These are phyloP conservation scores for Muscidifurax raptorellus DNA, from an alignment of 1,140 invertebrate genomes.

Conservation along the genomic window DNA sequence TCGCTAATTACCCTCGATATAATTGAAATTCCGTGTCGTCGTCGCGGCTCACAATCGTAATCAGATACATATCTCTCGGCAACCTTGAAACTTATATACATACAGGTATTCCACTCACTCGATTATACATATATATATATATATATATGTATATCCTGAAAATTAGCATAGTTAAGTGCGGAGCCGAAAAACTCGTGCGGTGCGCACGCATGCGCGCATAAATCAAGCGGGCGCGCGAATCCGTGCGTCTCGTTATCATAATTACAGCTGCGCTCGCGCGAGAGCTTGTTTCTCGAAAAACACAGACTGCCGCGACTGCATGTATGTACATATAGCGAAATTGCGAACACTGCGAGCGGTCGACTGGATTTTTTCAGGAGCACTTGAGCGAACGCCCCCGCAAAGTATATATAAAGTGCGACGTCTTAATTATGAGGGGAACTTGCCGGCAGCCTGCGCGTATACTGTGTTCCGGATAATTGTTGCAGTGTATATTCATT, in stretches of 20 bases:
- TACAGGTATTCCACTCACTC: no score
- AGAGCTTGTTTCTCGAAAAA: conserved; percentile 17
- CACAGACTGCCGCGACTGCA: conserved; percentile 26
- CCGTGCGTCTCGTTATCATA: conserved; percentile 37
- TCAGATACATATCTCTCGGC: no score
- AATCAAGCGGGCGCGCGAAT: conserved; percentile 12
- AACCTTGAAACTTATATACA: no score
- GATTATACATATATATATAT: no score
- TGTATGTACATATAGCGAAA: no score
- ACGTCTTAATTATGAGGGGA: conserved; percentile 71
- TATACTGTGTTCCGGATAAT: no score
- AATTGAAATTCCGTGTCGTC: no score
- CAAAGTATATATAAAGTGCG: conserved; percentile 66
- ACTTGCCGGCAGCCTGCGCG: conserved; percentile 2
- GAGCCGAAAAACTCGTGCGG: not conserved
- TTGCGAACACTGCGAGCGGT: conserved; percentile 49
- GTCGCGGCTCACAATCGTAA: no score
- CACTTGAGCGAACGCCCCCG: conserved; percentile 43
- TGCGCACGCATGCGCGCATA: not conserved
- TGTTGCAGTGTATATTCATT: no score
- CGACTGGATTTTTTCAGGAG: not conserved
- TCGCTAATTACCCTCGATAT: not conserved
- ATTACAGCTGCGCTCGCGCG: conserved; percentile 8
- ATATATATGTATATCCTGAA: no score
- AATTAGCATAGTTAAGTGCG: conserved; percentile 25